Percentiles rank a stretch among this genome's conserved stretches.
Evolutionary conservation across 2,797 vertebrate genomes (phyloP).

Genomic region (Cossypha polioptera): DNA sequence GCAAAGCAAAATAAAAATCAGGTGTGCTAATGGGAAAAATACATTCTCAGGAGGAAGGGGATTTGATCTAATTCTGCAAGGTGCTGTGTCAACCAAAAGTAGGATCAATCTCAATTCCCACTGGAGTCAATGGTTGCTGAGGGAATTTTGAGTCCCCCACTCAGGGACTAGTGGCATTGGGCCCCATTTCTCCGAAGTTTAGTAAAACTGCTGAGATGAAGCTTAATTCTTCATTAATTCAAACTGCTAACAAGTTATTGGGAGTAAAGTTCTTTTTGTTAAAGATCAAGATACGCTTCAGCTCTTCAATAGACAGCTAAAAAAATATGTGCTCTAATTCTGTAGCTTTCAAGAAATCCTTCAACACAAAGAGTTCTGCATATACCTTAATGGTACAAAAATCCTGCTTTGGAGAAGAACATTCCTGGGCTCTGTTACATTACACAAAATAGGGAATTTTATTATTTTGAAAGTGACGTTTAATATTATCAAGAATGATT

Average conservation of each 20-base stretch:
- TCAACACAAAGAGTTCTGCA: neutral
- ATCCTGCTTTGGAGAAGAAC: neutral
- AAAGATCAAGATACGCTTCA: neutral
- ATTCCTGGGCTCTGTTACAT: neutral
- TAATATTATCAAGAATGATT: neutral
- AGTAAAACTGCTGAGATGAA: constrained; percentile 22
- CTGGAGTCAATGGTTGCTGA: neutral
- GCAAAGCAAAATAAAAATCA: constrained; percentile 49
- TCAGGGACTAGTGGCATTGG: neutral
- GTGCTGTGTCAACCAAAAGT: neutral
- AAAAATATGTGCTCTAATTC: neutral
- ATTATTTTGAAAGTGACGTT: neutral
- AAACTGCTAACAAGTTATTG: constrained; percentile 15
- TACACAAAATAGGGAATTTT: neutral
- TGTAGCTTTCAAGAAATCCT: neutral
- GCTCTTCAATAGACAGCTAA: neutral
- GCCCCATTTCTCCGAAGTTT: neutral
- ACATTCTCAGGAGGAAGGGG: neutral
- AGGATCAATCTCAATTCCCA: neutral
- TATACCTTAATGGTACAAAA: neutral
- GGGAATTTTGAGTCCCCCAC: too few relatives aligned
- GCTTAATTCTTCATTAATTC: constrained; percentile 38
- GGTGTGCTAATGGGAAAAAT: neutral
- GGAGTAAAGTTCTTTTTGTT: constrained; percentile 3
- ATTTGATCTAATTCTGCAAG: neutral